These are phyloP conservation scores for Brachynemurus nebulosus DNA, from an alignment of 2,888 invertebrate species.

Conservation along the genomic window DNA sequence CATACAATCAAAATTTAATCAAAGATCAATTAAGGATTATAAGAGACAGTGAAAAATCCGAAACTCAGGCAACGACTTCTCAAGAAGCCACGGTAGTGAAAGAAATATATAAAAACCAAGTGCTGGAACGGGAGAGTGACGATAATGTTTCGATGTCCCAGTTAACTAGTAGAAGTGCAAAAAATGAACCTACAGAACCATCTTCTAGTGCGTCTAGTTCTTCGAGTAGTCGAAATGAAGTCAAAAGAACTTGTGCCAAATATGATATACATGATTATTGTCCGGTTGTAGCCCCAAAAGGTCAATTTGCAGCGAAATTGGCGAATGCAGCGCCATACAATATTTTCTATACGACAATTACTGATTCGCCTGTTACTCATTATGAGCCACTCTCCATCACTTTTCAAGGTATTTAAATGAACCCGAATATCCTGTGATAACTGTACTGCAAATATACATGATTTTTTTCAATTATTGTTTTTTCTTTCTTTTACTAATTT, in stretches of 20 bases:
- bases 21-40: conserved; percentile 45
- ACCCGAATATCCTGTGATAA: too few species aligned
- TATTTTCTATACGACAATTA: conserved; percentile 61
- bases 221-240: conserved; percentile 12
- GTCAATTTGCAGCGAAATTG: conserved; percentile 51
- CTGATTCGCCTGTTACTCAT: conserved; percentile 47
- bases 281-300: conserved; percentile 41
- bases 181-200: conserved; percentile 8
- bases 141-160: not conserved
- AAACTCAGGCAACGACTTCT: not conserved
- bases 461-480: too few species aligned
- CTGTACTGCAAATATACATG: too few species aligned
- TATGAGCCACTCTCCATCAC: conserved; percentile 51
- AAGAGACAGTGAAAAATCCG: conserved; percentile 26
- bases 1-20: conserved; percentile 35
- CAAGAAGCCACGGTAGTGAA: not conserved
- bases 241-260: conserved; percentile 21
- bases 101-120: not conserved
- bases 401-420: conserved; percentile 41
- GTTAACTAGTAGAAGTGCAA: not conserved
- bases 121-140: not conserved
- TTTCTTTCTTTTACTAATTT: too few species aligned
- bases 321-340: conserved; percentile 55
- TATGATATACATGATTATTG: conserved; percentile 31
- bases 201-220: conserved; percentile 8